phyloP scores from a whole-genome alignment of 1,140 invertebrate species.

The Sycobia sp. region DNA sequence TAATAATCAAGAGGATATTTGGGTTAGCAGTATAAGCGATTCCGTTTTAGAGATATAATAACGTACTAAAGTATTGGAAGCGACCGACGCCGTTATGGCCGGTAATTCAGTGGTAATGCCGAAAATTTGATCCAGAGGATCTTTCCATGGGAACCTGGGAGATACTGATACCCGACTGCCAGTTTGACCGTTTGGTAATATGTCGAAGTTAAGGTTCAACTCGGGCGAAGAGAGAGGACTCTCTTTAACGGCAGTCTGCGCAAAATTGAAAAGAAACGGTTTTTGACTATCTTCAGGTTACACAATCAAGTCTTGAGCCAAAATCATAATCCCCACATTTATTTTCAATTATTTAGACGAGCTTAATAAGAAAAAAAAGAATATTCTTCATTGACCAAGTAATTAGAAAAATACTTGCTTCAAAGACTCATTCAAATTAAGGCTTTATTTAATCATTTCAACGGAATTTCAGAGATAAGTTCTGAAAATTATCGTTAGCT shows the following conservation, averaged over 20 bases:
- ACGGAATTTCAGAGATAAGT: too few species aligned
- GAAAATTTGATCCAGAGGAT: conserved; percentile 58
- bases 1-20: too few species aligned
- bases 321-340: background rate
- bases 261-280: background rate
- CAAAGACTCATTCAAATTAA: too few species aligned
- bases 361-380: too few species aligned
- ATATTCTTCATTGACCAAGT: too few species aligned
- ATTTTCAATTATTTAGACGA: background rate
- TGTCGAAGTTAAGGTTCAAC: conserved; percentile 42
- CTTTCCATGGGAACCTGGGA: conserved; percentile 55
- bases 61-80: conserved; percentile 54
- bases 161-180: conserved; percentile 42
- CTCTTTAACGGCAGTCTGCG: conserved; percentile 15
- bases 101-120: conserved; percentile 53
- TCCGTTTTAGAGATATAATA: too few species aligned
- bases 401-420: too few species aligned
- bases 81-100: conserved; percentile 50
- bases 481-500: too few species aligned
- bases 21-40: too few species aligned
- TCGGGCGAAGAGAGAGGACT: conserved; percentile 35
- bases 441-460: too few species aligned
- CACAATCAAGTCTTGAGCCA: background rate
- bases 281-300: background rate
- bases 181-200: conserved; percentile 41